These are phyloP conservation scores for Actinia equina DNA, from an alignment of 64 coral and sea anemone species.

Conservation along the genomic window DNA sequence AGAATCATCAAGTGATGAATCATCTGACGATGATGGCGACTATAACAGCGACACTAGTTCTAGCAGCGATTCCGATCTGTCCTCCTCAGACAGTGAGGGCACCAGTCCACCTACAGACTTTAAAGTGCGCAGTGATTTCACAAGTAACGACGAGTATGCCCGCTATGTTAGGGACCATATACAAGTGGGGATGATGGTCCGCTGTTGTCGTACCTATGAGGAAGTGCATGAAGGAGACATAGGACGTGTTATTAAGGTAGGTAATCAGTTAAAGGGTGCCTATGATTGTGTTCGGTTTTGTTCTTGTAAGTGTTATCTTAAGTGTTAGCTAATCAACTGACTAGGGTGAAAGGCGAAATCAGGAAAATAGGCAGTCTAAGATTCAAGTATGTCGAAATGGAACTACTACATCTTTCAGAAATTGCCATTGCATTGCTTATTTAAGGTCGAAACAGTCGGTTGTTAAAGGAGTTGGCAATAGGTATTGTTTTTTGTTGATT, in stretches of 20 bases:
- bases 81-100: slow-evolving; percentile 50
- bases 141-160: slow-evolving; percentile 91
- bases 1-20: slow-evolving; percentile 62
- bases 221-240: slow-evolving; percentile 97
- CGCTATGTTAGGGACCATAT: slow-evolving; percentile 90
- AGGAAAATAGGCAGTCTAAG: no score
- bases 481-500: no score
- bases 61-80: slow-evolving; percentile 61
- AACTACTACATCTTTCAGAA: no score
- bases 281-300: no score
- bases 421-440: no score
- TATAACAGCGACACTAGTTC: slow-evolving; percentile 43
- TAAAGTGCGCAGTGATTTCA: slow-evolving; percentile 82
- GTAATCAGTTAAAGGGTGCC: not conserved
- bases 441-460: no score
- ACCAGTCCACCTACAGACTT: slow-evolving; percentile 59
- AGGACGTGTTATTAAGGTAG: slow-evolving; percentile 92
- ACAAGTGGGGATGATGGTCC: slow-evolving; percentile 96
- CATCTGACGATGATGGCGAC: slow-evolving; percentile 69
- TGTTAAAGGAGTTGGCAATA: no score
- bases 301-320: no score
- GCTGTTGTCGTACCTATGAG: slow-evolving; percentile 90
- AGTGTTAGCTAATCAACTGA: no score
- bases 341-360: no score
- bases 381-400: no score